A percentile compares a stretch with the other conserved stretches of the same genome.
Evolutionary conservation across 1,140 invertebrate species (phyloP).

Genomic region (Pseudobourletiella spinata): DNA sequence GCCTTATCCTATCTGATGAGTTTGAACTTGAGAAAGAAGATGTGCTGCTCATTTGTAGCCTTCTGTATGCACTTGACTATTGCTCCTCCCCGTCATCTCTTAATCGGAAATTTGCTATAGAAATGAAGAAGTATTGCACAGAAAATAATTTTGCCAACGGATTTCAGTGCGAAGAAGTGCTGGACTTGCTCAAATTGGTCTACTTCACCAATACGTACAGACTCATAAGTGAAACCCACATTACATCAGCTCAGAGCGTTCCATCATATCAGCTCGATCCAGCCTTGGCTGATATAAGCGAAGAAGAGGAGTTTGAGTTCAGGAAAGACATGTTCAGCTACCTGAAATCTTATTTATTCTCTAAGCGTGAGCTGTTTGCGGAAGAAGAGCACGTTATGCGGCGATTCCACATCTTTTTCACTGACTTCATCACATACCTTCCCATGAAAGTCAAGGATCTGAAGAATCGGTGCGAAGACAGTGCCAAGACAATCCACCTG

Average conservation of each 20-base stretch:
- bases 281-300: not conserved
- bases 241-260: not conserved
- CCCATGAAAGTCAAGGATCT: slow-evolving; percentile 81
- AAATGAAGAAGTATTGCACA: slow-evolving; percentile 23
- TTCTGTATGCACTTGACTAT: slow-evolving; percentile 47
- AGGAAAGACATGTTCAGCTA: slow-evolving; percentile 27
- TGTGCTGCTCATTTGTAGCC: slow-evolving; percentile 44
- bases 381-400: slow-evolving; percentile 48
- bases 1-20: slow-evolving; percentile 8
- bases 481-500: slow-evolving; percentile 67
- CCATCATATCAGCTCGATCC: not conserved
- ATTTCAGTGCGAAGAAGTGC: slow-evolving; percentile 19
- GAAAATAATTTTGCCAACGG: slow-evolving; percentile 9
- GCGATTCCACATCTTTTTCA: slow-evolving; percentile 73
- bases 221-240: slow-evolving; percentile 1
- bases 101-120: slow-evolving; percentile 14
- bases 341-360: slow-evolving; percentile 24
- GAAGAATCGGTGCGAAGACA: slow-evolving; percentile 66
- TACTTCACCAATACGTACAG: slow-evolving; percentile 19
- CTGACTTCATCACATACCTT: slow-evolving; percentile 88
- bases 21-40: slow-evolving; percentile 17
- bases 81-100: not conserved
- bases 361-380: not conserved
- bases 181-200: slow-evolving; percentile 19
- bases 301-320: slow-evolving; percentile 30